These are phyloP conservation scores for Archegozetes longisetosus DNA, from an alignment of 1,140 invertebrate species.

Conservation along the genomic window DNA sequence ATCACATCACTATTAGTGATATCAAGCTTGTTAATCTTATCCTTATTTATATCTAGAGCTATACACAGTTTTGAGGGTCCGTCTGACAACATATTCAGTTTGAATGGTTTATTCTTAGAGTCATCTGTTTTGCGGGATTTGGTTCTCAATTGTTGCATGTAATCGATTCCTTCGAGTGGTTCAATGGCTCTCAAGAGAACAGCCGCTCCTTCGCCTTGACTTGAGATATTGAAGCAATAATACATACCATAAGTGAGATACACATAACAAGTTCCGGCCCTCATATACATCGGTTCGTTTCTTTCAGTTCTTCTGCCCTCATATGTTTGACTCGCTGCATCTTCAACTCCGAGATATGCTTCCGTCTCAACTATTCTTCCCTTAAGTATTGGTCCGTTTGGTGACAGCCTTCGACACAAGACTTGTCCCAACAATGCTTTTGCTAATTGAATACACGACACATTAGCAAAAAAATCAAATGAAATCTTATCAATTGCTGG, in stretches of 20 bases:
- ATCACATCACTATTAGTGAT: conserved; percentile 33
- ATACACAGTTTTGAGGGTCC: conserved; percentile 62
- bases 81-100: conserved; percentile 40
- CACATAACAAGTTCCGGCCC: conserved; percentile 58
- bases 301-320: conserved; percentile 44
- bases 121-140: conserved; percentile 19
- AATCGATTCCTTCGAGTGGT: conserved; percentile 42
- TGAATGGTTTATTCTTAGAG: conserved; percentile 27
- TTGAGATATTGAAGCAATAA: conserved; percentile 62
- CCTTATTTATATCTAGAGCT: conserved; percentile 40
- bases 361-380: conserved; percentile 63
- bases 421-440: conserved; percentile 45
- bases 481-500: neutral
- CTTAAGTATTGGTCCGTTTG: conserved; percentile 35
- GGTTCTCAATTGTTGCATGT: conserved; percentile 36
- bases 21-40: conserved; percentile 42
- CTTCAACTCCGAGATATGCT: conserved; percentile 49
- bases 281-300: conserved; percentile 62
- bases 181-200: conserved; percentile 54
- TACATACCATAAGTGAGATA: conserved; percentile 71
- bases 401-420: conserved; percentile 37
- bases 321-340: conserved; percentile 54
- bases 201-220: conserved; percentile 46
- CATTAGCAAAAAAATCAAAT: conserved; percentile 15
- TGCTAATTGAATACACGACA: conserved; percentile 31